Base-by-base conservation (phyloP, 2,797 vertebrate genomes). In the Bucorvus abyssinicus region DNA sequence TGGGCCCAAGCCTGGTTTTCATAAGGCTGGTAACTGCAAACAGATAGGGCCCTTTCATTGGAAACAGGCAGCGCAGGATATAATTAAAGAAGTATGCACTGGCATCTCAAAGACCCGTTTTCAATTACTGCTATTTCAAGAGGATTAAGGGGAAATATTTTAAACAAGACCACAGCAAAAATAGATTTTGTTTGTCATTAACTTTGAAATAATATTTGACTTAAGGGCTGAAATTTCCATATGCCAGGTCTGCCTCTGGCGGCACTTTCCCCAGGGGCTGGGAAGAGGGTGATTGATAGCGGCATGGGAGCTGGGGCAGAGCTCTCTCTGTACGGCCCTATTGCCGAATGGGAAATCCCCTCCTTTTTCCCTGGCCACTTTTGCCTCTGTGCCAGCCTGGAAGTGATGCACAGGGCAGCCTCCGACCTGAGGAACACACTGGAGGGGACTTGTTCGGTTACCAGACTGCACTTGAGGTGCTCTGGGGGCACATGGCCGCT, bases 121-220 rank as follows among this genome's bases (percentile, higher is more conserved):
- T 95, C 97, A 97, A 98, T 98, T 98, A 98, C 95, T 88, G 95
- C 85, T 94, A 67, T 97, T 97, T 97, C 89, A 86, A 97, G 96
- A 97, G 95, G 95, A 97, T 97, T 97, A 97, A 97, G 96, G 93
- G 94, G 90, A 97, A 98, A 97, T 97, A 96, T 96, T 98, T 98
- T 97, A 97, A 98, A 97, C 91, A 97, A 97, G 96, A 93, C 96
- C 97, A 90, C 95, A 97, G 96, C 97, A 98, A 97, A 98, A 98
- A 98, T 98, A 98, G 97, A 97, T 97, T 97, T 97, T 97, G 94
- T 98, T 98, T 98, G 97, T 97, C 97, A 95, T 98, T 97, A 98
- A 93, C 96, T 98, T 97, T 98, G 96, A 97, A 98, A 97, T 97
- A 97, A 97, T 94, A 93, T 98, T 97, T 98, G 97, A 97, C 93